Evolutionary conservation across 1,140 invertebrate genomes (phyloP).

Genomic region (Cotesia chilonis): DNA sequence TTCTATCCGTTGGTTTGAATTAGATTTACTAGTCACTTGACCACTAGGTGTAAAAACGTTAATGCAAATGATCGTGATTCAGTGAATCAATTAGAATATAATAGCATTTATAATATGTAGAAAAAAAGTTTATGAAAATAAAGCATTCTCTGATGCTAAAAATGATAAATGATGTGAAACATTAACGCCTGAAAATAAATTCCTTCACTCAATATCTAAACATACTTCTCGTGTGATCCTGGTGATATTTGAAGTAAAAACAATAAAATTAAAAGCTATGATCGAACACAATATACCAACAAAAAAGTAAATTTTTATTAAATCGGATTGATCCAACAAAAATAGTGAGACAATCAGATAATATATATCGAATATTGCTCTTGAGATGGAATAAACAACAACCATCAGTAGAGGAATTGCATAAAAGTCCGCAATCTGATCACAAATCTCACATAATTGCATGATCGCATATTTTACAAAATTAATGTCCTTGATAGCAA

Average conservation of each 20-base stretch:
- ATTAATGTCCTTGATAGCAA: neutral
- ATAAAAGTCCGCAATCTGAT: neutral
- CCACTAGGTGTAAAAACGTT: no score
- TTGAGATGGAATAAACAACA: neutral
- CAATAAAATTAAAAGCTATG: neutral
- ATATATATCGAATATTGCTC: neutral
- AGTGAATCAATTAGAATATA: no score
- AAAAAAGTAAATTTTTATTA: no score
- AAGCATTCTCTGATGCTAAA: no score
- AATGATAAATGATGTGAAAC: no score
- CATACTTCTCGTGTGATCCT: neutral
- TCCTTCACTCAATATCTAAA: neutral
- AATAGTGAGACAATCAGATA: neutral
- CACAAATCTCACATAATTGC: neutral
- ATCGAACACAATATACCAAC: neutral
- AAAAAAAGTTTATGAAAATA: no score
- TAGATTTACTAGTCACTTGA: no score
- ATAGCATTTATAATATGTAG: no score
- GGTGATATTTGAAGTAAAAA: neutral
- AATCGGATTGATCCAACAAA: no score
- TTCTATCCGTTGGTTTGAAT: no score
- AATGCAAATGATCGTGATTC: no score
- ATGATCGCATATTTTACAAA: neutral
- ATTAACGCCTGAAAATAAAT: neutral
- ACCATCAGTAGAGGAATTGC: neutral